Percentiles rank a stretch among this genome's conserved stretches.
phyloP scores from a whole-genome alignment of 2,113 vertebrate genomes.

The Hemiprocne comata region DNA sequence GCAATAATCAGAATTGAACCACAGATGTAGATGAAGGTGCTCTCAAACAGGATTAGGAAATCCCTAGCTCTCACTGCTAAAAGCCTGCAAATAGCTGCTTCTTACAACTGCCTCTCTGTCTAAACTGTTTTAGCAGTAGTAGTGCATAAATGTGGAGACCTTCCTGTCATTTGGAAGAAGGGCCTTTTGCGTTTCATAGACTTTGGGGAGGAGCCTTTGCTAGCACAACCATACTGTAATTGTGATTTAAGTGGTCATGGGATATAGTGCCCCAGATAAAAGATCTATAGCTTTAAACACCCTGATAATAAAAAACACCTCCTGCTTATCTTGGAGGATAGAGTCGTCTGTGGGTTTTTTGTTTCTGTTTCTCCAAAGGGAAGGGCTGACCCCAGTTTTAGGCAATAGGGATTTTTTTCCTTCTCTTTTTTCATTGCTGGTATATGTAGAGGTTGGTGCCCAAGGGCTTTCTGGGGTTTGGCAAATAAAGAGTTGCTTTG shows the following conservation, averaged over 20 bases:
- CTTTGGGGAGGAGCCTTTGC: neutral
- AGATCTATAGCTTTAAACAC: neutral
- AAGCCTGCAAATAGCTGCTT: neutral
- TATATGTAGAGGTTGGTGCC: neutral
- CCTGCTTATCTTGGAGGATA: neutral
- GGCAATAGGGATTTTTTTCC: neutral
- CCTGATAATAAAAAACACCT: neutral
- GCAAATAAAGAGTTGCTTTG: conserved; percentile 2
- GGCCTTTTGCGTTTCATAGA: neutral
- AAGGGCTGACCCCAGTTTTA: neutral
- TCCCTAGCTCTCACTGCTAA: neutral
- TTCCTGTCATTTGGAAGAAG: neutral
- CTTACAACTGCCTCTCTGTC: neutral
- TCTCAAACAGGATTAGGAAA: neutral
- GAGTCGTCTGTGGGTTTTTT: neutral
- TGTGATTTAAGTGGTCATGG: neutral
- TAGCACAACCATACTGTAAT: neutral
- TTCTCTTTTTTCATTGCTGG: neutral
- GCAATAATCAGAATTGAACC: neutral
- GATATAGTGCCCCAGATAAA: neutral
- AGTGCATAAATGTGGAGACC: neutral
- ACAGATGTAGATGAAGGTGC: neutral
- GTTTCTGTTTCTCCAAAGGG: neutral
- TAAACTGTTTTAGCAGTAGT: neutral
- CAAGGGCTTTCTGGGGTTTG: conserved; percentile 21